Conservation (phyloP, 2,113 vertebrate genomes). For the Apus apus region DNA sequence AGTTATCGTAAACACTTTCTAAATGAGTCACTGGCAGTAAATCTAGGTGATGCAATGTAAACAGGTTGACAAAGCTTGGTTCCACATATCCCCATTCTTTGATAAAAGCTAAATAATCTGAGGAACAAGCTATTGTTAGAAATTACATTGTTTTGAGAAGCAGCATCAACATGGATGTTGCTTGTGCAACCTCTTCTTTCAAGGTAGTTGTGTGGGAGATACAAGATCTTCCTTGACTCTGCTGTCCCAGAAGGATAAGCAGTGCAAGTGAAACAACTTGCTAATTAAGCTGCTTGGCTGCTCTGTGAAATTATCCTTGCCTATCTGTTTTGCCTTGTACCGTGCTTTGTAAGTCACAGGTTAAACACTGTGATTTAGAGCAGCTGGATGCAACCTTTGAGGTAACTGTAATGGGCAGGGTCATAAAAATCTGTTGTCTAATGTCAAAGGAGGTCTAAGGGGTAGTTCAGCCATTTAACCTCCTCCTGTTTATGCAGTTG, state of each 20-base stretch:
- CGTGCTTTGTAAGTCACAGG: neutral
- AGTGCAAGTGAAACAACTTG: neutral
- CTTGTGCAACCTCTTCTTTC: neutral
- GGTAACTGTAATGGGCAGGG: neutral
- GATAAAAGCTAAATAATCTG: neutral
- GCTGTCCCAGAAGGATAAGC: neutral
- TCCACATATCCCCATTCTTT: neutral
- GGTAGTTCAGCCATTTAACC: neutral
- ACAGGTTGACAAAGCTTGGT: neutral
- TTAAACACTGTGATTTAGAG: neutral
- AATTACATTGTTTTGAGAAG: neutral
- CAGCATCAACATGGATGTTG: fast-evolving
- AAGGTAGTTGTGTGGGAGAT: fast-evolving
- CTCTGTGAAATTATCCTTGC: neutral
- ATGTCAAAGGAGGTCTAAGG: neutral
- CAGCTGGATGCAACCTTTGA: neutral
- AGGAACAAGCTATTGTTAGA: neutral
- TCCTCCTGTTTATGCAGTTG: neutral
- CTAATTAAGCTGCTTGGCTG: neutral
- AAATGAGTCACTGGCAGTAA: neutral
- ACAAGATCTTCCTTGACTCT: neutral
- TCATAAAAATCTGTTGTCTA: fast-evolving
- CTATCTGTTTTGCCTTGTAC: neutral
- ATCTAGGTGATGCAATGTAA: neutral
- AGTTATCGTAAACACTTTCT: fast-evolving